Conservation (phyloP, 2,797 vertebrate genomes). For the Crotalus adamanteus region DNA sequence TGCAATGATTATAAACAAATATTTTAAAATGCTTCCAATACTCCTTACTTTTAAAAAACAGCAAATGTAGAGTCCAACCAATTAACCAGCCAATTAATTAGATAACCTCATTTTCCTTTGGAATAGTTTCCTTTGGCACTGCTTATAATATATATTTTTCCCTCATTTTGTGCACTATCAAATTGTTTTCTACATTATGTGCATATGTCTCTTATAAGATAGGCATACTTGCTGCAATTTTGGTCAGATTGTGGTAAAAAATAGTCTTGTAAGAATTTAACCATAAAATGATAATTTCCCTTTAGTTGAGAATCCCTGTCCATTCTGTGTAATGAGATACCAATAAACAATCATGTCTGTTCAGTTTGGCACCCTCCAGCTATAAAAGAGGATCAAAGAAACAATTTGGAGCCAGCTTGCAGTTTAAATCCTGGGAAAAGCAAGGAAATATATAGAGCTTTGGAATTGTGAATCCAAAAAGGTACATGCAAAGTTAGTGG, state of each 20-base stretch:
- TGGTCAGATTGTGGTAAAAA: not conserved
- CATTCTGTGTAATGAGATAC: not conserved
- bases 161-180: not conserved
- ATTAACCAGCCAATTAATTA: not conserved
- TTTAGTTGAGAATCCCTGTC: not conserved
- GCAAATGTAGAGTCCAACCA: not conserved
- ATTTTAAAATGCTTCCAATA: not conserved
- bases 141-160: not conserved
- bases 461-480: not conserved
- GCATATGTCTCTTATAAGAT: not conserved
- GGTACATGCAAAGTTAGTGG: not conserved
- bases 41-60: not conserved
- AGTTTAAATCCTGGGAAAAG: not conserved
- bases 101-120: not conserved
- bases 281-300: not conserved
- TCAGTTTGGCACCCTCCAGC: not conserved
- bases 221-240: not conserved
- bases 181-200: not conserved
- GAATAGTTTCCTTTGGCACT: not conserved
- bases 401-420: not conserved
- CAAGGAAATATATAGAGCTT: not conserved
- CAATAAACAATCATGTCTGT: not conserved
- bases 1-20: not conserved
- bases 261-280: not conserved
- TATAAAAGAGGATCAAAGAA: not conserved